Evolutionary conservation across 2,797 vertebrate genomes (phyloP), one percentile per base, ranked within the genome.

Genomic region (Chelmon rostratus): DNA sequence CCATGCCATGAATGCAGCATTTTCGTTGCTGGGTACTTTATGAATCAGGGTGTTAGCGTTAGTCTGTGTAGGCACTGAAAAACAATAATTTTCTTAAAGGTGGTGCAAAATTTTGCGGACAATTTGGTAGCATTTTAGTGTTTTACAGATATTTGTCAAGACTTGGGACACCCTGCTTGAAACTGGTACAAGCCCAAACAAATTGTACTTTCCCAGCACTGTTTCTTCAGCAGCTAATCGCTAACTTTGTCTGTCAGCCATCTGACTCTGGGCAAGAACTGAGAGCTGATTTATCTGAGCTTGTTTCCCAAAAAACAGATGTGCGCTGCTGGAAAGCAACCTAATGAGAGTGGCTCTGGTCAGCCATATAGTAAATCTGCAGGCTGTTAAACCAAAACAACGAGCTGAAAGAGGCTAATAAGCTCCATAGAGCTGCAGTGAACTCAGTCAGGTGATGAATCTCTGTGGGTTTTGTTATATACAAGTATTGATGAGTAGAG

Each of bases 301-400:
- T 58, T 47, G 67, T 57, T 44, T 44, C 12, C 28, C 28, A 19
- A 38, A 25, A 58, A 58, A 57, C 67, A 57, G 18, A 33, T 56
- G 67, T 15, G 18, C 18, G 25, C 38, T 31, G 37, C 37, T 31
- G 50, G 38, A 54, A 54, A 31, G 23, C 6, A n/a, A 65, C 15
- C 25, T 53, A 13, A 53, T 44, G 10, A 21, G 25, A 44, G n/a
- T 28, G 31, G 11, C 21, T 33, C 42, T 33, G 46, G 9, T 49
- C 63, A 25, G n/a, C 65, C 40, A n/a, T 25, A 21, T 4, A 3
- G 25, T 69, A 21, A 58, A 57, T 69, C 38, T 69, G 28, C 3
- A 15, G 25, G 53, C 8, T n/a, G 53, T 46, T 23, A 33, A 44
- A 23, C 11, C 69, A 21, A 52, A 62, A 52, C 46, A 72, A 2